Percentiles rank a stretch among this genome's conserved stretches.
These are phyloP conservation scores for Morpho helenor DNA, from an alignment of 2,888 invertebrate species.

Conservation along the genomic window DNA sequence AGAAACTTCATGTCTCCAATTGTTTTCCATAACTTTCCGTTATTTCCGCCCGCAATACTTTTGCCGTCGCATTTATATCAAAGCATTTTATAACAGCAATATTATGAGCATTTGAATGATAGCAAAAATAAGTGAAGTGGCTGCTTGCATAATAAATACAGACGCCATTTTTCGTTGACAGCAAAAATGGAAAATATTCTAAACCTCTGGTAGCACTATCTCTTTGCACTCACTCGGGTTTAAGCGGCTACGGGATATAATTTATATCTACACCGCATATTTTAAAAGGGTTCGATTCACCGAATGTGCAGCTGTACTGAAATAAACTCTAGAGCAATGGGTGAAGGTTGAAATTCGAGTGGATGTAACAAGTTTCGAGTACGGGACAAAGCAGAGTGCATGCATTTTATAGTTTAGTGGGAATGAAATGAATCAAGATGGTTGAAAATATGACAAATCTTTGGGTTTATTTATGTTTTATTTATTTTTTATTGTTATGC, in stretches of 20 bases:
- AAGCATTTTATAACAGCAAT: conserved; percentile 17
- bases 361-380: conserved; percentile 19
- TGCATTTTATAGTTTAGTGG: conserved; percentile 42
- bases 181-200: conserved; percentile 40
- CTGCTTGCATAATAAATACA: conserved; percentile 33
- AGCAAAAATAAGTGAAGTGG: conserved; percentile 21
- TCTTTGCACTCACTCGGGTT: conserved; percentile 39
- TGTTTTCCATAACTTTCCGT: no score
- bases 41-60: background rate
- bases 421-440: conserved; percentile 39
- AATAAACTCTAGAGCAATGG: conserved; percentile 13
- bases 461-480: conserved; percentile 19
- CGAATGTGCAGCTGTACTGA: conserved; percentile 5
- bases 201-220: conserved; percentile 38
- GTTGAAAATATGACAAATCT: conserved; percentile 37
- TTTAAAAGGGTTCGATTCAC: conserved; percentile 33
- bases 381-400: conserved; percentile 34
- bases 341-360: conserved; percentile 15
- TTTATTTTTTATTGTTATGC: no score
- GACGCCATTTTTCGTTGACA: conserved; percentile 37
- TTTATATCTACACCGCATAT: conserved; percentile 36
- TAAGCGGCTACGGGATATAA: conserved; percentile 41
- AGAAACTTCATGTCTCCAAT: no score
- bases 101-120: conserved; percentile 22
- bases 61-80: conserved; percentile 1